Base-by-base conservation (phyloP, 2,888 invertebrate species). In the Lasioglossum zephyrum region DNA sequence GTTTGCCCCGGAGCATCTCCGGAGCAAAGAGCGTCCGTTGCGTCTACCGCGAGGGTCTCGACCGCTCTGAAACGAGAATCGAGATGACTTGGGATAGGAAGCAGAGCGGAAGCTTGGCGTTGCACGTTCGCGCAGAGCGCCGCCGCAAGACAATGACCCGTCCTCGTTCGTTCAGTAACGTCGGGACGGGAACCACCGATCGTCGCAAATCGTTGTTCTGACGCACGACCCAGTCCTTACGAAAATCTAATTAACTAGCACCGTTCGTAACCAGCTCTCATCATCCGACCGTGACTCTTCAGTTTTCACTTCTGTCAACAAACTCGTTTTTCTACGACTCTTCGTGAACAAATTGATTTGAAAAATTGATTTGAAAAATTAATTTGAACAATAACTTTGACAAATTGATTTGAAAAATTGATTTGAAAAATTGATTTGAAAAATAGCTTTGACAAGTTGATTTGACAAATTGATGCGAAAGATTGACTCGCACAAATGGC, bases 81-180 rank as follows among this genome's bases (percentile, higher is more conserved):
- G 66, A 69, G 66, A 39, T 36, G 18, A 36, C 36, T 69, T 36
- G 66, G 36, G 36, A 36, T 69, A 69, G 66, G 66, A 69, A 69
- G 36, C 36, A 39, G 66, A 39, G 36, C 66, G 66, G 66, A 69
- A 36, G 66, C 66, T 36, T 69, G 39, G 66, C 36, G 36, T 69
- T 36, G 70, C 18, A 69, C 39, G 41, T 63, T 63, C 26, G 63
- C 31, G 63, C 63, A 63, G 57, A 57, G 63, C 63, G 26, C 63
- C 63, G 63, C 63, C 26, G 63, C 63, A 63, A 72, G 70, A 72
- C 70, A 39, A 72, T 72, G 70, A 72, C 79, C 47, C 79, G 79
- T 53, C 47, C 79, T 22, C 60, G 53, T 79, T 26, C 47, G 73
- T 70, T 39, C 70, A 39, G 31, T 22, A 22, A 22, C 41, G n/a